Base-by-base conservation (phyloP, 2,113 vertebrate species). In the Gopherus flavomarginatus region DNA sequence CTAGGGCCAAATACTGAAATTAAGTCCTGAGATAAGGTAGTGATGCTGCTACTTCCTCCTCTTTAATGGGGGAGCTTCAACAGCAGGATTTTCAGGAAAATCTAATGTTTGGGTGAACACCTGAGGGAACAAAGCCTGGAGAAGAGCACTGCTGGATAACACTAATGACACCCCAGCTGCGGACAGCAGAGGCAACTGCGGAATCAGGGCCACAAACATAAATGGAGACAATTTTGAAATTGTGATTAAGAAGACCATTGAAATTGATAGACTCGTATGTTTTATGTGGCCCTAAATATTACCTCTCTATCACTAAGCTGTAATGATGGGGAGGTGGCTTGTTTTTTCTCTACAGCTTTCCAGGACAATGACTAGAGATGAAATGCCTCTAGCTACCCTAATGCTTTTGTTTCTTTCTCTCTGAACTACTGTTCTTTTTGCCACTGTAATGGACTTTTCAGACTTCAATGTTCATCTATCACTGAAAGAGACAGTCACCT, bases 391-490 rank as follows among this genome's bases (percentile, higher is more conserved):
- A 72, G 13, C 42, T 42, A 49, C 1, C 2, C 52, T 86, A 49
- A 1, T 4, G 49, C 57, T 31, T 27, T 72, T 42, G 72, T 79
- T 84, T 53, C 13, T 59, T 90, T 10, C 88, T 87, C 1, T 44
- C 3, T 31, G 2, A 38, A 26, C 31, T 88, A 8, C 10, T 77
- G 5, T 44, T 78, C 1, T 89, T 94, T 88, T 84, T 16, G 3
- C 2, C 16, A 81, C 5, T 87, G 27, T 38, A 42, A 8, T 81
- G 8, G 72, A 81, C 52, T 21, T 52, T 91, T 83, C 4, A 11
- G 16, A 57, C 5, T 49, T 42, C 0, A 0, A 8, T 19, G 83
- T 75, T 38, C 8, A 42, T 53, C 80, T 2, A 49, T 3, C 1
- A 82, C 24, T 35, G 62, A 14, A 31, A 78, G 47, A 57, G 83